Evolutionary conservation across 2,797 vertebrate genomes (phyloP).

Genomic region (Darevskia mixta): DNA sequence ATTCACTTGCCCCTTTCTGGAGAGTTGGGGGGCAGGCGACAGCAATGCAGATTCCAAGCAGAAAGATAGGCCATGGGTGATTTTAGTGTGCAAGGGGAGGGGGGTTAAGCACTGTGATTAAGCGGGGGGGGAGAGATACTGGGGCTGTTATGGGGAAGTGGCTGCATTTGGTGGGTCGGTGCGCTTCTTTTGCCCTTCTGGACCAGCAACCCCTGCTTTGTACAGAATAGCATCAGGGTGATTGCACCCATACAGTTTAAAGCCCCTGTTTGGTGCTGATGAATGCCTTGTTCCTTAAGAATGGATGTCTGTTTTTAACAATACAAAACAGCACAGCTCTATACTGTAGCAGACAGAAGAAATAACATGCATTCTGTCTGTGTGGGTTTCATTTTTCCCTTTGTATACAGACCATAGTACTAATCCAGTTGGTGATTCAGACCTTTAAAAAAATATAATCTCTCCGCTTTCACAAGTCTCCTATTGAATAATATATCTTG

Average conservation of each 20-base stretch:
- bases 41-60: too few relatives aligned
- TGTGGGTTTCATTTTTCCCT: slow-evolving; percentile 54
- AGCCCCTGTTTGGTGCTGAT: slow-evolving; percentile 53
- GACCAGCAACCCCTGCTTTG: too few relatives aligned
- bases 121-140: too few relatives aligned
- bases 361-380: slow-evolving; percentile 57
- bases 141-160: too few relatives aligned
- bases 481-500: slow-evolving; percentile 84
- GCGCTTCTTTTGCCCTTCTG: too few relatives aligned
- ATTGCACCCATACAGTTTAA: background rate
- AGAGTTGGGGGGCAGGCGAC: too few relatives aligned
- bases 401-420: slow-evolving; percentile 73
- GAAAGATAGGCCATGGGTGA: too few relatives aligned
- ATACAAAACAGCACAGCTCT: slow-evolving; percentile 43
- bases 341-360: slow-evolving; percentile 63
- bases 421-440: slow-evolving; percentile 80
- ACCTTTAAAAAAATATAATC: slow-evolving; percentile 72
- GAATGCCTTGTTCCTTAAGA: slow-evolving; percentile 7
- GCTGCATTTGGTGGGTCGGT: too few relatives aligned
- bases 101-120: too few relatives aligned
- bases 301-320: slow-evolving; percentile 38
- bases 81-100: too few relatives aligned
- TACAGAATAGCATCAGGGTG: background rate
- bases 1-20: too few relatives aligned
- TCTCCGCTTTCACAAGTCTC: slow-evolving; percentile 74